These are phyloP conservation scores for Penaeus chinensis DNA, from an alignment of 1,140 invertebrate species.

Conservation along the genomic window DNA sequence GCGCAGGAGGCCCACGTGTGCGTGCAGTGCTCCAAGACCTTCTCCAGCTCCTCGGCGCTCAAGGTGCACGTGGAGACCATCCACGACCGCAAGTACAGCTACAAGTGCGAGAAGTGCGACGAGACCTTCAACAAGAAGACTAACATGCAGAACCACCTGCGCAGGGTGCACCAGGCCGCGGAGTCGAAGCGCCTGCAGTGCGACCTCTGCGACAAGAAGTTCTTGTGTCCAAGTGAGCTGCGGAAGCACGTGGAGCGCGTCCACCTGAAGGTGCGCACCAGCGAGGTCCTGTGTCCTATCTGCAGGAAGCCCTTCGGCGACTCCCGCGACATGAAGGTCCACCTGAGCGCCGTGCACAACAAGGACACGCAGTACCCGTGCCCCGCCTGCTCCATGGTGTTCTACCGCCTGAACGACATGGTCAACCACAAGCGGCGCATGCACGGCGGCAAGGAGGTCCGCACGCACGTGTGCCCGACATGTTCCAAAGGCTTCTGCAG, in stretches of 20 bases:
- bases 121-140: slow-evolving; percentile 20
- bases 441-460: slow-evolving; percentile 24
- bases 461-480: slow-evolving; percentile 28
- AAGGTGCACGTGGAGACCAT: slow-evolving; percentile 9
- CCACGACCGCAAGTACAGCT: not conserved
- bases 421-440: slow-evolving; percentile 30
- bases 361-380: slow-evolving; percentile 65
- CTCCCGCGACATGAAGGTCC: slow-evolving; percentile 38
- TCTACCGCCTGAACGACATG: slow-evolving; percentile 23
- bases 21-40: not conserved
- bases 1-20: slow-evolving; percentile 11
- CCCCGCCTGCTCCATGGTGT: slow-evolving; percentile 58
- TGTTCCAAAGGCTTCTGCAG: slow-evolving; percentile 56
- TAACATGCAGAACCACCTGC: slow-evolving; percentile 15
- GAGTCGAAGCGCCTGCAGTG: slow-evolving; percentile 16
- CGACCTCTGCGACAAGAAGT: slow-evolving; percentile 35
- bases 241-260: slow-evolving; percentile 42
- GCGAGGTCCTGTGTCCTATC: slow-evolving; percentile 22
- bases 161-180: slow-evolving; percentile 4
- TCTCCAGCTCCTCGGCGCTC: slow-evolving; percentile 4
- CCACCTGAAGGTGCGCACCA: slow-evolving; percentile 26
- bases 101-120: slow-evolving; percentile 5
- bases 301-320: slow-evolving; percentile 44
- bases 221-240: slow-evolving; percentile 28
- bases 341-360: slow-evolving; percentile 62